These are phyloP conservation scores for Sycophila sp. DNA, from an alignment of 1,140 invertebrate species.

Conservation along the genomic window DNA sequence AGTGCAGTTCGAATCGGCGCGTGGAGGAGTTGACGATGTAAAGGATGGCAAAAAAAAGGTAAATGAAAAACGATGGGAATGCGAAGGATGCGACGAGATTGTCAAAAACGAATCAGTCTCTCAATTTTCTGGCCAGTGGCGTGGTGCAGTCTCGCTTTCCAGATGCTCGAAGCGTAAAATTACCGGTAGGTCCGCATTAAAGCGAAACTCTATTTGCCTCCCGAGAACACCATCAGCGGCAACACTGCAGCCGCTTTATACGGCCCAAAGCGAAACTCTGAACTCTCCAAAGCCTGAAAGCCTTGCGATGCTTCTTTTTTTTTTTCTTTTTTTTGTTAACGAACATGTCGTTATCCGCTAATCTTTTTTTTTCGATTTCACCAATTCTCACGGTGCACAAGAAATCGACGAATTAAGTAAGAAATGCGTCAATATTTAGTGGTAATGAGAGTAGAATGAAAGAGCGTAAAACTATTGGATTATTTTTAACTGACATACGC, in stretches of 20 bases:
- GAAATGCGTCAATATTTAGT: too few relatives aligned
- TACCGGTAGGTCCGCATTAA: constrained; percentile 51
- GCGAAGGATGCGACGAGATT: not conserved
- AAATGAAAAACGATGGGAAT: not conserved
- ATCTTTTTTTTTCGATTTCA: too few relatives aligned
- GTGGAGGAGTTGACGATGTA: too few relatives aligned
- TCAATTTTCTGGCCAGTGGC: constrained; percentile 31
- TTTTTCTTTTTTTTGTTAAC: too few relatives aligned
- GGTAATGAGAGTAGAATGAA: too few relatives aligned
- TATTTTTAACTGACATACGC: too few relatives aligned
- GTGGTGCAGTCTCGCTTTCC: constrained; percentile 37
- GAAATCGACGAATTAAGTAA: too few relatives aligned
- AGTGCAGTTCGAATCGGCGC: too few relatives aligned
- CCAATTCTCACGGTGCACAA: too few relatives aligned
- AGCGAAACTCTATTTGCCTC: constrained; percentile 42
- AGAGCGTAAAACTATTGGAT: too few relatives aligned
- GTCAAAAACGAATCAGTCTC: constrained; percentile 38
- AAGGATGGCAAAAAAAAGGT: too few relatives aligned
- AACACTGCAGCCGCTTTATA: constrained; percentile 11
- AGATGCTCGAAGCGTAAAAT: constrained; percentile 53
- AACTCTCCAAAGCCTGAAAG: constrained; percentile 16
- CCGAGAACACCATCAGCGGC: constrained; percentile 33
- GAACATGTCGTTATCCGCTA: too few relatives aligned
- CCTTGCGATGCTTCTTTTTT: constrained; percentile 8
- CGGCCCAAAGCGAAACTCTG: constrained; percentile 1